phyloP scores from a whole-genome alignment of 2,888 invertebrate species.

The Tipula vernalis region DNA sequence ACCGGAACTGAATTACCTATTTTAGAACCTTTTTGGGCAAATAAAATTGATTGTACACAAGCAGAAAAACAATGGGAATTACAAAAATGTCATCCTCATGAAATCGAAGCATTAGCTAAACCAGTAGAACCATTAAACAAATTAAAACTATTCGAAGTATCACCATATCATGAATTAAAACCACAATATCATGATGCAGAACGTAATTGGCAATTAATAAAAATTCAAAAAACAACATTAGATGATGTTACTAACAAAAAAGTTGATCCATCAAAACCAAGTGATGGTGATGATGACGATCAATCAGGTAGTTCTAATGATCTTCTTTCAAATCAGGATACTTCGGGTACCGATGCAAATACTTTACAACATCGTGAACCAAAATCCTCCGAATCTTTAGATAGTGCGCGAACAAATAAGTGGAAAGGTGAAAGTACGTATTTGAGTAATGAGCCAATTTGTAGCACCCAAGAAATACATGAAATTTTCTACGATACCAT shows the following conservation, averaged over 20 bases:
- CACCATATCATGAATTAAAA: slow-evolving; percentile 27
- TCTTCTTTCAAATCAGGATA: not conserved
- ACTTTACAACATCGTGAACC: not conserved
- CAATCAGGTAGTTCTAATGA: slow-evolving; percentile 10
- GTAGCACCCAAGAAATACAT: slow-evolving; percentile 5
- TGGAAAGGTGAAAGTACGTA: slow-evolving; percentile 6
- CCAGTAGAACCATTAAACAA: not conserved
- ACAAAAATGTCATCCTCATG: not conserved
- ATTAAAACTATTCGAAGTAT: not conserved
- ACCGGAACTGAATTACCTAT: not conserved
- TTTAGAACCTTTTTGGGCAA: not conserved
- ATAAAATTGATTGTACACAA: not conserved
- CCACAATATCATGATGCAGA: slow-evolving; percentile 53
- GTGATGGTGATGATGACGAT: not conserved
- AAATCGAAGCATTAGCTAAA: not conserved
- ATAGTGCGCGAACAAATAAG: not conserved
- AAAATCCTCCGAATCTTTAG: not conserved
- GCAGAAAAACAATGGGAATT: not conserved
- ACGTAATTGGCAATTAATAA: slow-evolving; percentile 35
- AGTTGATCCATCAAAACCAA: not conserved
- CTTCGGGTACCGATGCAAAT: not conserved
- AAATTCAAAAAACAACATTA: not conserved
- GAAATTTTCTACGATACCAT: not conserved
- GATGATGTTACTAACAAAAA: not conserved
- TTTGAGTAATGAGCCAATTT: not conserved